Percentiles rank a stretch among this genome's conserved stretches.
Conservation (phyloP, 2,888 invertebrate species). For the Hypena proboscidalis region DNA sequence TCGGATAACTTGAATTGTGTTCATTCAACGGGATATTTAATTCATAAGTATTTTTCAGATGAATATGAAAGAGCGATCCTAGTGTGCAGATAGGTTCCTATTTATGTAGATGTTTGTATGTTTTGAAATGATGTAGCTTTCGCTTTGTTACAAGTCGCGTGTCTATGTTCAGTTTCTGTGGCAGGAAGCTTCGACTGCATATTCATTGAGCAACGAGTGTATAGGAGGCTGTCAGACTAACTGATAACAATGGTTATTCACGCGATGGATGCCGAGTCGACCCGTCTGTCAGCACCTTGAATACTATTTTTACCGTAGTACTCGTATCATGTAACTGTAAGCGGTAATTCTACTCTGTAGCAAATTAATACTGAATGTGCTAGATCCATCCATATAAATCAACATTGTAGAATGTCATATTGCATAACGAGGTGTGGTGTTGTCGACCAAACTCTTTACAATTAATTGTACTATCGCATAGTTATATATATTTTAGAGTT, state of each 20-base stretch:
- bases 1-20: conserved; percentile 2
- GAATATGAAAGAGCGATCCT: conserved; percentile 2
- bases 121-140: not conserved
- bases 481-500: conserved; percentile 14
- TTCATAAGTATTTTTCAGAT: conserved; percentile 7
- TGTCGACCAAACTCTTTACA: conserved; percentile 31
- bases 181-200: conserved; percentile 37
- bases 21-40: conserved; percentile 11
- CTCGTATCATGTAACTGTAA: conserved; percentile 62
- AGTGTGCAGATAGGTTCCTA: conserved; percentile 12
- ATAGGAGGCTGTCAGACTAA: conserved; percentile 40
- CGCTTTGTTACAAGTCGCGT: conserved; percentile 26
- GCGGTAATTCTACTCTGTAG: conserved; percentile 72
- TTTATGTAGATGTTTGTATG: conserved; percentile 10
- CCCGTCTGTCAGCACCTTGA: conserved; percentile 44
- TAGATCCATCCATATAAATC: conserved; percentile 73
- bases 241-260: conserved; percentile 21
- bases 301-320: conserved; percentile 61
- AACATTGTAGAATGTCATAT: conserved; percentile 57
- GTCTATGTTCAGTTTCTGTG: conserved; percentile 32
- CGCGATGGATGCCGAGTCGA: conserved; percentile 15
- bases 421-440: conserved; percentile 59
- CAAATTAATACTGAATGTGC: conserved; percentile 73
- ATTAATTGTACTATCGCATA: conserved; percentile 20
- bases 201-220: conserved; percentile 47